Conservation (phyloP, 2,797 vertebrate genomes). For the Sebastes umbrosus region DNA sequence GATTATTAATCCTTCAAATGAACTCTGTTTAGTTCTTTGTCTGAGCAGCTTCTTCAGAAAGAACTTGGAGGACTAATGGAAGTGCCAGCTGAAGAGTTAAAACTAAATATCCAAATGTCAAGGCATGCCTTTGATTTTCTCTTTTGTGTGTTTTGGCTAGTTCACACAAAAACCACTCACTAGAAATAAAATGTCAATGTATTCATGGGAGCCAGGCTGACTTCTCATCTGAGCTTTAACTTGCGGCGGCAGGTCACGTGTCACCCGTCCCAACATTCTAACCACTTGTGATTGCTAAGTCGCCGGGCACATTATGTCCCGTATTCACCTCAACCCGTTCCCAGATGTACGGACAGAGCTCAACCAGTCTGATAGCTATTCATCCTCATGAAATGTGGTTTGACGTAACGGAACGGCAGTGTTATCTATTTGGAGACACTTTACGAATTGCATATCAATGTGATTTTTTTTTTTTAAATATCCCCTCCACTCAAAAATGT, state of each 20-base stretch:
- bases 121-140: constrained; percentile 49
- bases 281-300: neutral
- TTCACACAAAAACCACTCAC: constrained; percentile 8
- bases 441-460: too few relatives aligned
- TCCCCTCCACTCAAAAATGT: too few relatives aligned
- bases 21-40: neutral
- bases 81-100: neutral
- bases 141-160: constrained; percentile 7
- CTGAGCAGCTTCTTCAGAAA: neutral
- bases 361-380: neutral
- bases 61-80: neutral
- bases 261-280: constrained; percentile 1
- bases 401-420: neutral
- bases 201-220: constrained; percentile 6
- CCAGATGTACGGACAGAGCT: neutral
- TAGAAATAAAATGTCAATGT: constrained; percentile 40
- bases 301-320: neutral
- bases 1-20: neutral
- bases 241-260: constrained; percentile 5
- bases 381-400: neutral
- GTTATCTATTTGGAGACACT: neutral
- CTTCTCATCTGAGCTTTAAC: constrained; percentile 3
- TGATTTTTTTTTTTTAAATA: too few relatives aligned
- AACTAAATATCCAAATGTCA: constrained; percentile 19
- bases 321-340: neutral